Evolutionary conservation across 2,888 invertebrate genomes (phyloP), one percentile per base, ranked within the genome.

Genomic region (Apodemia mormo): DNA sequence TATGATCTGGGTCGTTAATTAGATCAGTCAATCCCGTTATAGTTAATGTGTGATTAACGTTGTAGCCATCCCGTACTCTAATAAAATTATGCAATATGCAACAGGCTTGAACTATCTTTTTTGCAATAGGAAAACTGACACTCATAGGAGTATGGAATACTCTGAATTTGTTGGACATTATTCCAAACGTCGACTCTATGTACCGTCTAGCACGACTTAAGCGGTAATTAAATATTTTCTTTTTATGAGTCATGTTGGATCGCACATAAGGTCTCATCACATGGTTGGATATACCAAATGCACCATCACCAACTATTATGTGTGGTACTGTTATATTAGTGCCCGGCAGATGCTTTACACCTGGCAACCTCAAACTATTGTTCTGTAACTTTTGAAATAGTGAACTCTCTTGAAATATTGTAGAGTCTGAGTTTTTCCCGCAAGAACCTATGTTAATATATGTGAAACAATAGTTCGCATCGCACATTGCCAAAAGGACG

Each of bases 151-250:
- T 67, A 56, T 67, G 67, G 22, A 67, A 67, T 10, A 67, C 67
- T 67, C 67, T 67, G 56, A 67, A 67, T 40, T 67, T 56, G 67
- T 67, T 67, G 9, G 67, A 67, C 56, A 67, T 49, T 61, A 70
- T 72, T 66, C 54, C 72, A 54, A 73, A 75, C 43, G 72, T 71
- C 65, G 68, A 75, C 66, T 75, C 75, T 54, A 75, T 73, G 65
- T 72, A 73, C 52, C 73, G 52, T 65, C 73, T 70, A 22, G 71
- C 70, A 65, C 72, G 73, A 58, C 72, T 72, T 64, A 73, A 49
- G 56, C 75, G 33, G 58, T 73, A 75, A 67, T 73, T 73, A 45
- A 73, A 75, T 72, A 75, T 66, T 5, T 37, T 37, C 37, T 37
- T 37, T 37, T 37, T 37, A 37, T 37, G 37, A 37, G 37, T 37